Conservation (phyloP, 2,888 invertebrate genomes). For the Drosophila borborema region DNA sequence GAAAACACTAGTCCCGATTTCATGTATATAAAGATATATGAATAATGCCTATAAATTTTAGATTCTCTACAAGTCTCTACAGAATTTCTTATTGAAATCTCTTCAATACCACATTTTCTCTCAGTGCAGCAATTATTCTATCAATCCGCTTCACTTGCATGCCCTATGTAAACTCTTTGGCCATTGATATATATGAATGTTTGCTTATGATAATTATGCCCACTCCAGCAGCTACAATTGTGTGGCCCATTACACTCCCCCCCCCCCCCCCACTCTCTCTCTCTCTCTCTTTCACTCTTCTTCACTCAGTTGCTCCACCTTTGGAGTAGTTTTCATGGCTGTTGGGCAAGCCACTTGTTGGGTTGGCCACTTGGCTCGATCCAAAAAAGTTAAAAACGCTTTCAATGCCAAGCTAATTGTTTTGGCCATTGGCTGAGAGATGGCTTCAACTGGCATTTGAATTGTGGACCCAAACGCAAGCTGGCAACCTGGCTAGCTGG, state of each 20-base stretch:
- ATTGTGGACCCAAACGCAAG: conserved; percentile 64
- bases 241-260: not conserved
- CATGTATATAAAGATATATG: no score
- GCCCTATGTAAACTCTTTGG: conserved; percentile 1
- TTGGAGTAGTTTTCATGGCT: conserved; percentile 44
- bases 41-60: no score
- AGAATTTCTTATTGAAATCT: not conserved
- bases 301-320: not conserved
- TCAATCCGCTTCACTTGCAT: not conserved
- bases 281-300: not conserved
- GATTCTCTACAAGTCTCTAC: no score
- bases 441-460: conserved; percentile 55
- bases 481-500: not conserved
- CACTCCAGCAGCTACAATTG: conserved; percentile 16
- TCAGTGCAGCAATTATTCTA: conserved; percentile 16
- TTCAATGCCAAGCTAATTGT: conserved; percentile 58
- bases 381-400: conserved; percentile 21
- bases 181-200: conserved; percentile 13
- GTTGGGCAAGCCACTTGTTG: conserved; percentile 40
- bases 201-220: conserved; percentile 43
- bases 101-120: conserved; percentile 1
- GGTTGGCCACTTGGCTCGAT: conserved; percentile 34
- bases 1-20: no score
- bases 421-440: conserved; percentile 33
- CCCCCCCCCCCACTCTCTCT: not conserved